phyloP scores from a whole-genome alignment of 2,888 invertebrate species.

The Drosophila prolongata region DNA sequence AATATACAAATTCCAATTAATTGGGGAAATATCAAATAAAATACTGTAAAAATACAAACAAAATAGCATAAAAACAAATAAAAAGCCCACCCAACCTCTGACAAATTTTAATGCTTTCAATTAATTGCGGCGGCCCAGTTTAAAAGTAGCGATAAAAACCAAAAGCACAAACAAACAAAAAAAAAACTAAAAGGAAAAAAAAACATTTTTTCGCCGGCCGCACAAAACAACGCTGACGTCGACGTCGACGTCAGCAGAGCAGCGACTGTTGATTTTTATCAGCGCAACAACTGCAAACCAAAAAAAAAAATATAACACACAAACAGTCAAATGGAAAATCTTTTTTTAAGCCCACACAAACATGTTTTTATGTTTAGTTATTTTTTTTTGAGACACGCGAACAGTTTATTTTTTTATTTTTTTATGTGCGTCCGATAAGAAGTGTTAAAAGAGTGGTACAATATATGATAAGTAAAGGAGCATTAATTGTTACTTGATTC shows the following conservation, averaged over 20 bases:
- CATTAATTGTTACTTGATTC: background rate
- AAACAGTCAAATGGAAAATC: slow-evolving; percentile 64
- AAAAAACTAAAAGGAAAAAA: background rate
- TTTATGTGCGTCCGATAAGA: slow-evolving; percentile 21
- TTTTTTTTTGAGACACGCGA: slow-evolving; percentile 5
- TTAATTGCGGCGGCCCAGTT: slow-evolving; percentile 55
- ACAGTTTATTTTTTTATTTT: background rate
- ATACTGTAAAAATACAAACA: slow-evolving; percentile 1
- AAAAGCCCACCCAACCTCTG: slow-evolving; percentile 42
- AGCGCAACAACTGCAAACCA: slow-evolving; percentile 28
- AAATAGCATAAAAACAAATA: slow-evolving; percentile 8
- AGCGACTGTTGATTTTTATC: slow-evolving; percentile 71
- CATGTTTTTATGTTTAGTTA: slow-evolving; percentile 18
- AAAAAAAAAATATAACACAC: slow-evolving; percentile 7
- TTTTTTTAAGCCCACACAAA: slow-evolving; percentile 4
- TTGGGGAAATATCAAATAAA: slow-evolving; percentile 31
- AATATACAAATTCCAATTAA: slow-evolving; percentile 24
- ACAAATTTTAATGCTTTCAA: slow-evolving; percentile 69
- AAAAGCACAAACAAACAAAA: slow-evolving; percentile 25
- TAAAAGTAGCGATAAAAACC: slow-evolving; percentile 25
- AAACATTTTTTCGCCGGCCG: slow-evolving; percentile 25
- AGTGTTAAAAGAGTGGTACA: slow-evolving; percentile 24
- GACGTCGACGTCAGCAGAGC: slow-evolving; percentile 12
- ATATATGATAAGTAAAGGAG: slow-evolving; percentile 1
- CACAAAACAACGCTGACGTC: slow-evolving; percentile 15